These are phyloP conservation scores for Chelonoidis abingdonii DNA, from an alignment of 2,113 vertebrate genomes.

Conservation along the genomic window DNA sequence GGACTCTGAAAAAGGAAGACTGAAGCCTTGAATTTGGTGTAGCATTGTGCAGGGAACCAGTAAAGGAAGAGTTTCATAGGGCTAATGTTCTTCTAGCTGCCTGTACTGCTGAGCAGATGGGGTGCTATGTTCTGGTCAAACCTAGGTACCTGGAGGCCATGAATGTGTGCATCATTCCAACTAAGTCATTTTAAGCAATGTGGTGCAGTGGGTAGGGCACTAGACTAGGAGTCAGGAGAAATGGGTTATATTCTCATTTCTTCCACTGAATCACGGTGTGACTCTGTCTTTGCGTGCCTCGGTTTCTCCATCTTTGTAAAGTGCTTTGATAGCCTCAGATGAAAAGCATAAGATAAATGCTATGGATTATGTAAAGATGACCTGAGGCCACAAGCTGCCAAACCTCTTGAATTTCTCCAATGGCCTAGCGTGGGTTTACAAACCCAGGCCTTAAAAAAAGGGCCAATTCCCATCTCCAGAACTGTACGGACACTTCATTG, in stretches of 20 bases:
- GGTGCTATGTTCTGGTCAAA: background rate
- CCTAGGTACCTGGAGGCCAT: background rate
- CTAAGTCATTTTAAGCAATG: background rate
- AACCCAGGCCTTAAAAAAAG: background rate
- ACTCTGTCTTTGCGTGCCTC: background rate
- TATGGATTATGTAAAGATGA: background rate
- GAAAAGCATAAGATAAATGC: background rate
- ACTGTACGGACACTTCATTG: accelerated
- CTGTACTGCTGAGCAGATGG: background rate
- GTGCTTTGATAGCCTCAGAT: background rate
- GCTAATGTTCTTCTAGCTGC: background rate
- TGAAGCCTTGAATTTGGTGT: background rate
- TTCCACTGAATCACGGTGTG: background rate
- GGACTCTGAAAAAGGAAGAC: background rate
- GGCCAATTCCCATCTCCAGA: background rate
- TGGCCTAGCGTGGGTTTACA: background rate
- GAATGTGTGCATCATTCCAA: background rate
- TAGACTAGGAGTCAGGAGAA: background rate
- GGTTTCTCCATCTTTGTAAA: background rate
- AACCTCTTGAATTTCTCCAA: background rate
- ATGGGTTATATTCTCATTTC: background rate
- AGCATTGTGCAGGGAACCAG: background rate
- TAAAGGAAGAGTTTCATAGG: background rate
- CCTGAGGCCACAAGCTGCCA: background rate
- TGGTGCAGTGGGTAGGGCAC: background rate